phyloP scores from a whole-genome alignment of 2,113 vertebrate species.

The Alaudala cheleensis region DNA sequence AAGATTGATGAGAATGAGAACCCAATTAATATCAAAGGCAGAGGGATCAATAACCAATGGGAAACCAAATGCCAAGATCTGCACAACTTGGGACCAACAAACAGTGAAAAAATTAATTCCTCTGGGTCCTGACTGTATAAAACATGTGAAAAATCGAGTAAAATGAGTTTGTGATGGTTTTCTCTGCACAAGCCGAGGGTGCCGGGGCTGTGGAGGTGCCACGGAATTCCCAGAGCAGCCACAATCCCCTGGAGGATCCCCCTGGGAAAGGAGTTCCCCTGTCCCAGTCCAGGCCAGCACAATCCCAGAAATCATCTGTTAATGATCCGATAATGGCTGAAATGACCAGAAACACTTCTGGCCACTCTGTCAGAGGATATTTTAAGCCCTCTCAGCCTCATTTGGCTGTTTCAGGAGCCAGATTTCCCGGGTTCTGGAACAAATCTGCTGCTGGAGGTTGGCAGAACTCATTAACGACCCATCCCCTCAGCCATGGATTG shows the following conservation, averaged over 20 bases:
- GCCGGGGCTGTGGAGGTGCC: no score
- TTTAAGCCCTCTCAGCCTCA: background rate
- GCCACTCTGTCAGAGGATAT: background rate
- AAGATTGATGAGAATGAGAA: no score
- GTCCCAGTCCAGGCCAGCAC: background rate
- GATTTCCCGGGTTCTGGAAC: background rate
- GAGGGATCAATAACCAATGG: no score
- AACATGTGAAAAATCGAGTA: no score
- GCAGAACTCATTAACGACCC: accelerated
- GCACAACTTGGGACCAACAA: no score
- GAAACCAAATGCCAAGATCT: no score
- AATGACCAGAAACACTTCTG: background rate
- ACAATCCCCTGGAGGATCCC: background rate
- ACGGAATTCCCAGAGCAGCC: background rate
- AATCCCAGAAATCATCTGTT: background rate
- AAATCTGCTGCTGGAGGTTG: background rate
- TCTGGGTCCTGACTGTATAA: no score
- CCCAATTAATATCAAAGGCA: no score
- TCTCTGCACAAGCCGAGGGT: no score
- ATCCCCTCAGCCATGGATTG: background rate
- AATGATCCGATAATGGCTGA: no score
- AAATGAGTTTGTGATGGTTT: no score
- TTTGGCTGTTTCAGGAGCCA: background rate
- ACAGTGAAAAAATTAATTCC: no score
- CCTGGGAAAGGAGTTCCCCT: background rate